Evolutionary conservation across 2,888 invertebrate species (phyloP).

Genomic region (Leptinotarsa haldemani): DNA sequence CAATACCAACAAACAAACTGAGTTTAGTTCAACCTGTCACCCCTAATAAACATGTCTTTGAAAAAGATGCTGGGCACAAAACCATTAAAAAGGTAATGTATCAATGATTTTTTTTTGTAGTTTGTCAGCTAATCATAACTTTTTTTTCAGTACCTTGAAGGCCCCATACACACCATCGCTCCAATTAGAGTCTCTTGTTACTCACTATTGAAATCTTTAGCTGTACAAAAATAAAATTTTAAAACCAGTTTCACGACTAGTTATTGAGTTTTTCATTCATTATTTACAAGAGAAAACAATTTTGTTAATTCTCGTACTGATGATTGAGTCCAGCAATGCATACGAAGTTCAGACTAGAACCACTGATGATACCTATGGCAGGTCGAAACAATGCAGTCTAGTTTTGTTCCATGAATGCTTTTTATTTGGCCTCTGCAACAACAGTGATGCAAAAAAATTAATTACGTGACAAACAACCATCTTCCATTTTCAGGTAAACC

Average conservation of each 20-base stretch:
- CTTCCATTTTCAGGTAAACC: too few relatives aligned
- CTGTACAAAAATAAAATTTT: conserved; percentile 50
- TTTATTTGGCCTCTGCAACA: too few relatives aligned
- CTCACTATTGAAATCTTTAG: conserved; percentile 57
- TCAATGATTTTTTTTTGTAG: neutral
- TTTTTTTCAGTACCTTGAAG: conserved; percentile 59
- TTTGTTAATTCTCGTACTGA: too few relatives aligned
- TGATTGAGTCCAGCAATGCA: too few relatives aligned
- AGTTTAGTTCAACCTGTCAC: conserved; percentile 31
- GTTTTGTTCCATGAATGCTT: too few relatives aligned
- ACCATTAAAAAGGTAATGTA: conserved; percentile 54
- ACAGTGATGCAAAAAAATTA: too few relatives aligned
- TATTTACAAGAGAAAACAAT: too few relatives aligned
- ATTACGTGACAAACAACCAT: too few relatives aligned
- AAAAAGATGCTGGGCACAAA: conserved; percentile 51
- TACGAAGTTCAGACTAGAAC: too few relatives aligned
- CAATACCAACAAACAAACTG: conserved; percentile 50
- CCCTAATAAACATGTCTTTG: conserved; percentile 52
- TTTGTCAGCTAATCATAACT: conserved; percentile 12
- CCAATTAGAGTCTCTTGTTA: conserved; percentile 59
- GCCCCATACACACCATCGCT: conserved; percentile 61
- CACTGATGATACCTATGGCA: too few relatives aligned
- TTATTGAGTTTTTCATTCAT: too few relatives aligned
- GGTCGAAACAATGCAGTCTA: too few relatives aligned
- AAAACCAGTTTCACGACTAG: neutral